Evolutionary conservation across 2,888 invertebrate species (phyloP), one percentile per base, ranked within the genome.

Genomic region (Agrochola lota): DNA sequence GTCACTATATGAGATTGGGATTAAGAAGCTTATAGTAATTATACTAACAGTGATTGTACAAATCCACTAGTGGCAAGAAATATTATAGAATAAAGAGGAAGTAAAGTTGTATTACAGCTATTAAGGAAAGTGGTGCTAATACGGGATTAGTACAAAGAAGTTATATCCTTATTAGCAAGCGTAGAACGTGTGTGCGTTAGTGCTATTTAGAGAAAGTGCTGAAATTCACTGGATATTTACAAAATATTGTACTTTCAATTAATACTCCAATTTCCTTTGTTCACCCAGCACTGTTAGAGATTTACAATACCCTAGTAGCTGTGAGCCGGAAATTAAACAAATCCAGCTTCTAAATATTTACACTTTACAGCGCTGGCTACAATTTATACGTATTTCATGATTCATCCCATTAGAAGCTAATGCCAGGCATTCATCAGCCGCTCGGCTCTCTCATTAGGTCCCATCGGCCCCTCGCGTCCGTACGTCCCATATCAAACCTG

Each of bases 351-450:
- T 60, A 52, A 60, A 74, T 73, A 57, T 78, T 70, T 73, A 71
- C 71, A 66, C 46, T 78, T 71, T 71, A 71, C 71, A 66, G 64
- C 40, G 17, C 30, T 66, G 12, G 55, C 67, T 73, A n/a, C 60
- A 72, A 62, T 71, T 17, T 71, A 46, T 57, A 57, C 67, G 74
- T 75, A 62, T 69, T 62, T 79, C 55, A 81, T 74, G 55, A 74
- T 72, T 76, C 78, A 82, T 84, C 71, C 81, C 72, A 81, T 87
- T 87, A 64, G 67, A 66, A 66, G 77, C 75, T 85, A 87, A 87
- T 87, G 87, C 59, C 57, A n/a, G 71, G 77, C 67, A 87, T 87
- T 85, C 85, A 83, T 87, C 83, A 85, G 57, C 67, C 62, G 63
- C 67, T 66, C 63, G 72, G 57, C 77, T 74, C 66, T 68, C 87